phyloP scores from a whole-genome alignment of 1,140 invertebrate genomes.

The Meloidogyne floridensis region DNA sequence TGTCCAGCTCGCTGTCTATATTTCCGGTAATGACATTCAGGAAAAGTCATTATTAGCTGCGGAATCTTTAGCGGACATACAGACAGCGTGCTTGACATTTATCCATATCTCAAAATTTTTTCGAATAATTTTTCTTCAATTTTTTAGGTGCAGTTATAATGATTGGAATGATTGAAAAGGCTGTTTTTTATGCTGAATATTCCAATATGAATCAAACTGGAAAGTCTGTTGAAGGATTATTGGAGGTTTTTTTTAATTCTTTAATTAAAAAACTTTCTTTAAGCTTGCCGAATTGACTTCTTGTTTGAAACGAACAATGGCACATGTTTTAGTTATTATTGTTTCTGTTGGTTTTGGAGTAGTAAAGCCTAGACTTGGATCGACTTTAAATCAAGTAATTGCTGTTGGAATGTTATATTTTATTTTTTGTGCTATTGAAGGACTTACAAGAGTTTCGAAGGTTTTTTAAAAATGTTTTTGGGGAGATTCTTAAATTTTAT shows the following conservation, averaged over 20 bases:
- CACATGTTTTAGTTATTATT: slow-evolving; percentile 88
- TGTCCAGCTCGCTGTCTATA: too few species aligned
- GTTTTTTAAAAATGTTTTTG: slow-evolving; percentile 56
- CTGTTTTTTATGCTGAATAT: slow-evolving; percentile 87
- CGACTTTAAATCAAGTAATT: slow-evolving; percentile 82
- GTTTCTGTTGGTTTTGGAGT: slow-evolving; percentile 91
- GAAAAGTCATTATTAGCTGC: too few species aligned
- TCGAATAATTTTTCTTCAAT: neutral
- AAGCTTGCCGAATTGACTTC: slow-evolving; percentile 84
- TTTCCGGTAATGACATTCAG: too few species aligned
- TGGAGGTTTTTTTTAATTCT: slow-evolving; percentile 47
- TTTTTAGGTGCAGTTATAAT: slow-evolving; percentile 57
- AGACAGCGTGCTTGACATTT: too few species aligned
- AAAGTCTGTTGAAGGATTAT: slow-evolving; percentile 67
- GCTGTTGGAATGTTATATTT: slow-evolving; percentile 80
- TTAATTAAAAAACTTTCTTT: slow-evolving; percentile 58
- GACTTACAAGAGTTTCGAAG: slow-evolving; percentile 76
- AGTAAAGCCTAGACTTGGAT: slow-evolving; percentile 86
- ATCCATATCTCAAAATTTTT: too few species aligned
- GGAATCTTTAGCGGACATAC: too few species aligned
- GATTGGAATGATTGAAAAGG: slow-evolving; percentile 71
- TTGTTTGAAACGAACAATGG: slow-evolving; percentile 82
- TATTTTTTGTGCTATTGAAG: slow-evolving; percentile 78
- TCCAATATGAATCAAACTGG: slow-evolving; percentile 79
- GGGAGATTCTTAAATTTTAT: slow-evolving; percentile 32